Evolutionary conservation across 2,888 invertebrate species (phyloP).

Genomic region (Bhutanitis thaidina): DNA sequence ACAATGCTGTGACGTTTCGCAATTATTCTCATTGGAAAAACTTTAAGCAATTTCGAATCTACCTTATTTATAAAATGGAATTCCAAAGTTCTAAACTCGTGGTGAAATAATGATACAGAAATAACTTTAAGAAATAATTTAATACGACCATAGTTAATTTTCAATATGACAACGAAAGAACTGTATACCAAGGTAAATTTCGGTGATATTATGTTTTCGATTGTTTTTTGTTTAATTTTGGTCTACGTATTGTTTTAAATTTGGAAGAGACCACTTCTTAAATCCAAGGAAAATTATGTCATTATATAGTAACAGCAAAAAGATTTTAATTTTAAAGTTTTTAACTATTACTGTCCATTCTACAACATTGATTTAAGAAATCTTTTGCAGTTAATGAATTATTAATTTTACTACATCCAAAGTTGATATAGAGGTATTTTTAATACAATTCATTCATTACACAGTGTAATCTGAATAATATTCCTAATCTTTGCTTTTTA

Average conservation of each 20-base stretch:
- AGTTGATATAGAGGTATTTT: too few species aligned
- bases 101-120: conserved; percentile 53
- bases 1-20: conserved; percentile 64
- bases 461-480: too few species aligned
- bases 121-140: conserved; percentile 26
- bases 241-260: conserved; percentile 25
- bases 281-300: neutral
- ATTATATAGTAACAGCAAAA: neutral
- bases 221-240: conserved; percentile 25
- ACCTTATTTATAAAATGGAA: conserved; percentile 68
- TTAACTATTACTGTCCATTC: too few species aligned
- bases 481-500: too few species aligned
- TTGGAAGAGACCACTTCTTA: conserved; percentile 23
- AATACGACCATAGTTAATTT: conserved; percentile 25
- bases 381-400: too few species aligned
- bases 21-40: conserved; percentile 45
- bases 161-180: conserved; percentile 76
- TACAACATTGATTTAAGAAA: too few species aligned
- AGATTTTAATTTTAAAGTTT: too few species aligned
- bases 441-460: too few species aligned
- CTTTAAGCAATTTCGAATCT: conserved; percentile 53
- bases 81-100: conserved; percentile 52
- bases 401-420: too few species aligned
- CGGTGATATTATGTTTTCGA: conserved; percentile 30
- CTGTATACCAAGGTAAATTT: conserved; percentile 72